A percentile compares a stretch with the other conserved stretches of the same genome.
phyloP scores from a whole-genome alignment of 2,113 vertebrate species.

The Pica pica region DNA sequence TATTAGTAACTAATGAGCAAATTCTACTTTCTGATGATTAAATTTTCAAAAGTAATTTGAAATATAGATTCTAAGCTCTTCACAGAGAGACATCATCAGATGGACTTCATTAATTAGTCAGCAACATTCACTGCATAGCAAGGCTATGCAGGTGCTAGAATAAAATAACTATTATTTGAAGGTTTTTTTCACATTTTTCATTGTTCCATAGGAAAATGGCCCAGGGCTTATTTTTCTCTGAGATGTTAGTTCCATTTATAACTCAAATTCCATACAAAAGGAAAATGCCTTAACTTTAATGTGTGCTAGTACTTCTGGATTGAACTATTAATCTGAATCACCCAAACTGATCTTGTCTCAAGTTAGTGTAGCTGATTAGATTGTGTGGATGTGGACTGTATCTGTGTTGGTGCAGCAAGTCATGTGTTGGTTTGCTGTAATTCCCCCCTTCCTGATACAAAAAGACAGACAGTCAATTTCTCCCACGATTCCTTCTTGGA shows the following conservation, averaged over 20 bases:
- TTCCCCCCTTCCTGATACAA: not conserved
- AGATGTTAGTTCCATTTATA: not conserved
- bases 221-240: not conserved
- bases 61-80: not conserved
- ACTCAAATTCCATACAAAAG: not conserved
- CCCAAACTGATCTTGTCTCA: not conserved
- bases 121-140: not conserved
- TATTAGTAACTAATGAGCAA: slow-evolving; percentile 61
- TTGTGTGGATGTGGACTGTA: not conserved
- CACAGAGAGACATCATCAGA: slow-evolving; percentile 13
- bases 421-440: not conserved
- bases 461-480: not conserved
- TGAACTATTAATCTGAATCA: not conserved
- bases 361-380: not conserved
- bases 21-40: slow-evolving; percentile 48
- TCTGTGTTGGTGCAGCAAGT: not conserved
- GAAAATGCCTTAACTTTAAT: not conserved
- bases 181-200: not conserved
- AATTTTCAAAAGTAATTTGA: slow-evolving; percentile 59
- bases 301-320: not conserved
- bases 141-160: not conserved
- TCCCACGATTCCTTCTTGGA: not conserved
- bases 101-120: slow-evolving; percentile 54
- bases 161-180: not conserved
- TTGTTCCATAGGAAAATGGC: not conserved